Evolutionary conservation across 2,113 vertebrate species (phyloP).

Genomic region (Mystacornis crossleyi): DNA sequence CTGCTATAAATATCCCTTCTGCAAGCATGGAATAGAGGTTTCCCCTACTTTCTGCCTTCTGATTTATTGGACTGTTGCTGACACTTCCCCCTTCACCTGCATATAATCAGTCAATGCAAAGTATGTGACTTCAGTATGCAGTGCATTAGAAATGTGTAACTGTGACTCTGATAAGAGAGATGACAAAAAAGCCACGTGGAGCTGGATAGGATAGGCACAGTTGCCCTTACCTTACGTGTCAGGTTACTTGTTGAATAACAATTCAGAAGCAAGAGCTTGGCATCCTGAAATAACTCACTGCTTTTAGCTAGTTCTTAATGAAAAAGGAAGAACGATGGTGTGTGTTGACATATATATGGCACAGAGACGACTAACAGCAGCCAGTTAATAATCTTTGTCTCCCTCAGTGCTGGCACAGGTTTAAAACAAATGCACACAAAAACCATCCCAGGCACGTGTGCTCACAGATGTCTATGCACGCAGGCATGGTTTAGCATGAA

Average conservation of each 20-base stretch:
- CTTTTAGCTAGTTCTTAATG: constrained; percentile 53
- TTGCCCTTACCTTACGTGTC: not conserved
- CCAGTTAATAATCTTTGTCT: constrained; percentile 43
- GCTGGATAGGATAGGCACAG: not conserved
- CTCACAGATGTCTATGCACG: not conserved
- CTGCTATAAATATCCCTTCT: not conserved
- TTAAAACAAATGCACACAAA: constrained; percentile 37
- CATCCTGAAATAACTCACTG: not conserved
- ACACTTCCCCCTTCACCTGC: not conserved
- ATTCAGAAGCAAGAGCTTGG: not conserved
- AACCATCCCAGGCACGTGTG: constrained; percentile 12
- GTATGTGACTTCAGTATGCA: not conserved
- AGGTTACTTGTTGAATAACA: constrained; percentile 23
- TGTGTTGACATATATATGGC: constrained; percentile 36
- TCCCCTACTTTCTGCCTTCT: not conserved
- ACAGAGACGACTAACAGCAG: constrained; percentile 38
- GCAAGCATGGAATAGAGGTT: not conserved
- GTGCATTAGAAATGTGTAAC: not conserved
- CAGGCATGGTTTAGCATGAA: constrained; percentile 51
- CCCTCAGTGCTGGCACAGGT: constrained; percentile 29
- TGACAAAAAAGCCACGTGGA: not conserved
- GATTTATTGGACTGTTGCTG: not conserved
- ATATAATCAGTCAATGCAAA: not conserved
- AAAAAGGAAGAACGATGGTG: not conserved
- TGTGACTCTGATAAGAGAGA: not conserved